Conservation (phyloP, 2,797 vertebrate species). For the Leuciscus waleckii region DNA sequence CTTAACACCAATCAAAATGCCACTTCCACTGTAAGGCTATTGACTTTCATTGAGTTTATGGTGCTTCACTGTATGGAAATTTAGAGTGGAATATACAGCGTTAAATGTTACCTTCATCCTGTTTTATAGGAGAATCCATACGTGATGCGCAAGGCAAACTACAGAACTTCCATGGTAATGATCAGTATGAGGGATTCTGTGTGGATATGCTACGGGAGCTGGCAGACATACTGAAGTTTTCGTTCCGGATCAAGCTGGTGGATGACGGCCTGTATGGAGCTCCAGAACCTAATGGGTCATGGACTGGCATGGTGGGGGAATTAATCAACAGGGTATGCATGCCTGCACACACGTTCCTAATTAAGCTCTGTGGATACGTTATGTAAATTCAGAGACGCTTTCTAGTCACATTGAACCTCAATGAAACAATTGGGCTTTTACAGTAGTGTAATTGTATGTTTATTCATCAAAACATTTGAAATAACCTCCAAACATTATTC, state of each 20-base stretch:
- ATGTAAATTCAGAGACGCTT: not conserved
- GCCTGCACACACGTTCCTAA: not conserved
- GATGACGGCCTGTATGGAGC: slow-evolving; percentile 90
- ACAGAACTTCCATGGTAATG: slow-evolving; percentile 80
- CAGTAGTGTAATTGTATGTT: not conserved
- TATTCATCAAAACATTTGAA: not conserved
- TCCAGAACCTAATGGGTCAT: slow-evolving; percentile 89
- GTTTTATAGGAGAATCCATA: slow-evolving; percentile 87
- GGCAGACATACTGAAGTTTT: slow-evolving; percentile 86
- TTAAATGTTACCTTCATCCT: slow-evolving; percentile 30
- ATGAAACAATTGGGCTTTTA: not conserved
- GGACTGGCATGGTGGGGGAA: slow-evolving; percentile 94
- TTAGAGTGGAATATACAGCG: slow-evolving; percentile 11
- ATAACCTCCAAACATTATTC: not conserved
- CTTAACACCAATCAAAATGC: slow-evolving; percentile 24
- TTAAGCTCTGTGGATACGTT: slow-evolving; percentile 4
- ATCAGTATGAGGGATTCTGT: slow-evolving; percentile 91
- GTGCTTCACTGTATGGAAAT: slow-evolving; percentile 19
- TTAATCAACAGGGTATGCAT: slow-evolving; percentile 88
- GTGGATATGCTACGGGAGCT: slow-evolving; percentile 92
- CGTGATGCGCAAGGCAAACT: slow-evolving; percentile 86
- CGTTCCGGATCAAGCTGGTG: slow-evolving; percentile 88
- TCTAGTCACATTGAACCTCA: not conserved
- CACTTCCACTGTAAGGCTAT: slow-evolving; percentile 30
- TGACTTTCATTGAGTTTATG: slow-evolving; percentile 47